Percentiles rank a stretch among this genome's conserved stretches.
These are phyloP conservation scores for Drosophila nannoptera DNA, from an alignment of 1,140 invertebrate genomes.

Conservation along the genomic window DNA sequence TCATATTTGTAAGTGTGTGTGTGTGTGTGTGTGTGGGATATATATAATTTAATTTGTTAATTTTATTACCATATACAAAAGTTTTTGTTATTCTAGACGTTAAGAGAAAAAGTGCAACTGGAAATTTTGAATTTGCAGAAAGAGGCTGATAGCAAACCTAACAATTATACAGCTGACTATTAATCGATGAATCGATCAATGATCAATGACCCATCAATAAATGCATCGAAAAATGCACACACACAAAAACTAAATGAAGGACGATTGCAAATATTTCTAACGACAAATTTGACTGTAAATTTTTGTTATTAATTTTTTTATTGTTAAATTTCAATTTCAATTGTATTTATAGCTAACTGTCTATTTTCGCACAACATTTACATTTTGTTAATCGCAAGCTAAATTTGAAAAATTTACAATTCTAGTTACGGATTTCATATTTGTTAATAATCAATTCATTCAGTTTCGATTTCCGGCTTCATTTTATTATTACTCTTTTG, in stretches of 20 bases:
- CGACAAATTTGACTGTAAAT: slow-evolving; percentile 23
- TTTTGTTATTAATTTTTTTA: background rate
- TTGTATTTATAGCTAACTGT: slow-evolving; percentile 28
- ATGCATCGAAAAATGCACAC: slow-evolving; percentile 20
- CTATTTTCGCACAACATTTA: slow-evolving; percentile 47
- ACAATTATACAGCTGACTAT: slow-evolving; percentile 10
- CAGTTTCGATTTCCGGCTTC: background rate
- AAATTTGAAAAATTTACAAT: slow-evolving; percentile 70
- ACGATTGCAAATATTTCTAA: slow-evolving; percentile 13
- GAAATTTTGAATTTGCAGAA: slow-evolving; percentile 7
- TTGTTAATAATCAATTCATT: slow-evolving; percentile 10
- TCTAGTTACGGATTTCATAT: slow-evolving; percentile 34
- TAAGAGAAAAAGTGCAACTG: slow-evolving; percentile 12
- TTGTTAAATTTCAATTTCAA: slow-evolving; percentile 9
- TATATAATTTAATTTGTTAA: slow-evolving; percentile 16
- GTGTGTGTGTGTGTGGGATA: slow-evolving; percentile 1
- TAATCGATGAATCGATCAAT: background rate
- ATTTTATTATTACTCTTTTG: slow-evolving; percentile 33
- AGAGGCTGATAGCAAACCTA: slow-evolving; percentile 18
- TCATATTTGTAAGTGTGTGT: slow-evolving; percentile 16
- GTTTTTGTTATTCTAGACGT: slow-evolving; percentile 6
- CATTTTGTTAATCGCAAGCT: slow-evolving; percentile 44
- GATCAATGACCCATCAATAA: background rate
- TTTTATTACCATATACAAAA: slow-evolving; percentile 17
- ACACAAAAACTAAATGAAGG: slow-evolving; percentile 38